phyloP scores from a whole-genome alignment of 2,113 vertebrate species.

The Elachura formosa region DNA sequence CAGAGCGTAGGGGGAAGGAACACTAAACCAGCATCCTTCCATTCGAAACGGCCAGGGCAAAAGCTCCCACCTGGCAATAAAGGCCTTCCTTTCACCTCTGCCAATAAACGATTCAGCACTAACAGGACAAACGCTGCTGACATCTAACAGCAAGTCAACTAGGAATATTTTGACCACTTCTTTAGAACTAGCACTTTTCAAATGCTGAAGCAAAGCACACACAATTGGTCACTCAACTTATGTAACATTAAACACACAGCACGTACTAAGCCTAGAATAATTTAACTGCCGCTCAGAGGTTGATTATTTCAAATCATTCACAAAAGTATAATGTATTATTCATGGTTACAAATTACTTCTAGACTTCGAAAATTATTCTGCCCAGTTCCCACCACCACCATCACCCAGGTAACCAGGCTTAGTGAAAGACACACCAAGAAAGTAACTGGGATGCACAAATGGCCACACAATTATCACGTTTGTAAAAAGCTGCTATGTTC shows the following conservation, averaged over 20 bases:
- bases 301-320: not conserved
- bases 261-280: not conserved
- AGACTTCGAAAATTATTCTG: not conserved
- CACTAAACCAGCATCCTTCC: not conserved
- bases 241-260: not conserved
- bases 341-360: not conserved
- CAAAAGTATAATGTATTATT: not conserved
- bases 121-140: not conserved
- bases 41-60: not conserved
- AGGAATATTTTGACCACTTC: not conserved
- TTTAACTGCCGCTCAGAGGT: not conserved
- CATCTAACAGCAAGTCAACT: fast-evolving
- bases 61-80: not conserved
- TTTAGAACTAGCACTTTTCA: not conserved
- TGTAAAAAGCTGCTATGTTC: not conserved
- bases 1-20: not conserved
- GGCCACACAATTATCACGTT: not conserved
- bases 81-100: not conserved
- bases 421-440: not conserved
- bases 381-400: not conserved
- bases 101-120: not conserved
- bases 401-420: not conserved
- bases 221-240: not conserved
- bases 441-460: not conserved
- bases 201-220: not conserved